These are phyloP conservation scores for Hemicrepidius hirtus DNA, from an alignment of 2,888 invertebrate genomes.

Conservation along the genomic window DNA sequence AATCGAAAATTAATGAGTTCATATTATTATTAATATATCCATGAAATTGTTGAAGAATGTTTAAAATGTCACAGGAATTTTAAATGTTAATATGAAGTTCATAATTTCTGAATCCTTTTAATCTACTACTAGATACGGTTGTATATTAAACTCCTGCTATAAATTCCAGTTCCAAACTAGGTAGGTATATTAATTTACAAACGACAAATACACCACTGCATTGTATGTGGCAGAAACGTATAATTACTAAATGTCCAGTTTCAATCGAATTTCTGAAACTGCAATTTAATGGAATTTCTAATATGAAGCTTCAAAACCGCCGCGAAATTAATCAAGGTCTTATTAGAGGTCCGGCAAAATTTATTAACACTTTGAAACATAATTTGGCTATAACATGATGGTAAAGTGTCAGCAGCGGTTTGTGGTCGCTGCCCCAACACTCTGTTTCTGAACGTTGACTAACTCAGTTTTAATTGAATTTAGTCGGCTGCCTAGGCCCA, in stretches of 20 bases:
- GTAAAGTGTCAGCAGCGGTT: slow-evolving; percentile 43
- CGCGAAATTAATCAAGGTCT: slow-evolving; percentile 39
- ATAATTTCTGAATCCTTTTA: too few species aligned
- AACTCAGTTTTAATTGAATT: slow-evolving; percentile 45
- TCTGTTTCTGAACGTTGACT: slow-evolving; percentile 42
- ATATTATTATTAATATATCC: too few species aligned
- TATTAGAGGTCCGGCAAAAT: slow-evolving; percentile 43
- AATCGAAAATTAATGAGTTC: too few species aligned
- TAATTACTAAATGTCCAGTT: slow-evolving; percentile 7
- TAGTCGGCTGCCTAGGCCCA: slow-evolving; percentile 25
- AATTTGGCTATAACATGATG: slow-evolving; percentile 40
- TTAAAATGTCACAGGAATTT: too few species aligned
- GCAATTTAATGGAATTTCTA: slow-evolving; percentile 33
- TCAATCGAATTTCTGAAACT: slow-evolving; percentile 16
- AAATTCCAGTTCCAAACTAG: background rate
- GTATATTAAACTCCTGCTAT: too few species aligned
- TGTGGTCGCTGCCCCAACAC: slow-evolving; percentile 38
- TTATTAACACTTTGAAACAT: slow-evolving; percentile 47
- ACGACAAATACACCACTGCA: slow-evolving; percentile 1
- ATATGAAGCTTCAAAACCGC: slow-evolving; percentile 34
- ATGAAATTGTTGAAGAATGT: too few species aligned
- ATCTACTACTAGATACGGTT: too few species aligned
- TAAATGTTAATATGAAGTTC: too few species aligned
- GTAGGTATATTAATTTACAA: background rate
- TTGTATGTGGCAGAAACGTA: background rate